Base-by-base conservation (phyloP, 2,797 vertebrate genomes). In the Leptatherina wallacei region DNA sequence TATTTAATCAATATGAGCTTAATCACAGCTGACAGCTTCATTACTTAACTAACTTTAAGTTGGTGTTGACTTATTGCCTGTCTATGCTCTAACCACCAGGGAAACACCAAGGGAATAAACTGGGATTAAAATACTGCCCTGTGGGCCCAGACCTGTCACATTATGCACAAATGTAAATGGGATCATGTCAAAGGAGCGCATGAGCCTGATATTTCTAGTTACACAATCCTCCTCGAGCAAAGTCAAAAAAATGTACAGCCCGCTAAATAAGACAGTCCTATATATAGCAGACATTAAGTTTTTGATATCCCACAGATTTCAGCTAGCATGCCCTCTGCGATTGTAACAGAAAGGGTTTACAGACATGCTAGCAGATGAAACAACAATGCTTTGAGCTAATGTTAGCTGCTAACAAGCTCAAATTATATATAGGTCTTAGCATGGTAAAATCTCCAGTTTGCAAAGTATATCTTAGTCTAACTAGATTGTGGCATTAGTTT, bases 91-190 rank as follows among this genome's bases (percentile, higher is more conserved):
- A 44, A 72, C 55, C 51, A 51, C 57, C 20, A 29, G 67, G 54
- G 38, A 69, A 70, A 60, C 59, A 44, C 35, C 65, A 10, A 59
- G 24, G 60, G 65, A 78, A 79, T 72, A 62, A 82, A 76, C n/a
- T 22, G 27, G 71, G 74, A 88, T 89, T 87, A 85, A 82, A 85
- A 69, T 59, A 60, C 68, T 65, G 56, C 71, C 71, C 35, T 18
- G 38, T 24, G 27, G 49, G 75, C 59, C 44, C 29, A 27, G 73
- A 77, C 64, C 75, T 67, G 75, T 75, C 71, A 59, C 57, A 87
- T 66, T 78, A 86, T 61, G 65, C 64, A 68, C 29, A 72, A 71
- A 67, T 44, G 40, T 65, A 57, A 81, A 71, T 40, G 38, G 79
- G 85, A 82, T 88, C 75, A 81, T 74, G 79, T 82, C 72, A 69